Base-by-base conservation (phyloP, 2,113 vertebrate genomes). In the Rattus rattus region DNA sequence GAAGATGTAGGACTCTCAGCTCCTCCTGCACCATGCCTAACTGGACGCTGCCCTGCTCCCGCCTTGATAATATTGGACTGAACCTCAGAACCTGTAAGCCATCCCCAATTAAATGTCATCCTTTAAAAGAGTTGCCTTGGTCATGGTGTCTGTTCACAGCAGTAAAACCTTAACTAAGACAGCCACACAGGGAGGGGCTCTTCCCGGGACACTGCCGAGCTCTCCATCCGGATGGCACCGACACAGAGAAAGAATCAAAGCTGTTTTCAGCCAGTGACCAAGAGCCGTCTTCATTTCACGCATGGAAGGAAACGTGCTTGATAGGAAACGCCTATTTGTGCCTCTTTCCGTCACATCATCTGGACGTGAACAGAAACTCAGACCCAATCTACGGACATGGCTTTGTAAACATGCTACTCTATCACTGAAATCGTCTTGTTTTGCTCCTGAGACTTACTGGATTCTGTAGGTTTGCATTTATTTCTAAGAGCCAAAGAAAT, bases 361-460 rank as follows among this genome's bases (percentile, higher is more conserved):
- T 30, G 52, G 87, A 95, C n/a, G 11, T 70, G 30, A 95, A 84
- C 36, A 90, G 70, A 96, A 79, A 67, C 63, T 70, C 36, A 52
- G 30, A 85, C 43, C 24, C 24, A 65, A 63, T 87, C 85, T 79
- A 88, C 14, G 63, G 89, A 65, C 39, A 13, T 80, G 2, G 61
- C 77, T 92, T 90, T 81, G 26, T 80, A 73, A 76, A 73, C 59
- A 88, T 63, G 80, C 69, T 75, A 39, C 59, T 85, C 81, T 39
- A 83, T 61, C 72, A 65, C 70, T 84, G 59, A 86, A 86, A 69
- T 63, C 63, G 14, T 67, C 63, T 95, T 81, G 28, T 76, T 95
- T 96, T 92, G n/a, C 63, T 92, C 83, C 90, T 54, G 11, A n/a
- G 70, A n/a, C 9, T 54, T 16, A 70, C 47, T 84, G 30, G 6